phyloP scores from a whole-genome alignment of 2,888 invertebrate genomes.

The Eurytoma californica region DNA sequence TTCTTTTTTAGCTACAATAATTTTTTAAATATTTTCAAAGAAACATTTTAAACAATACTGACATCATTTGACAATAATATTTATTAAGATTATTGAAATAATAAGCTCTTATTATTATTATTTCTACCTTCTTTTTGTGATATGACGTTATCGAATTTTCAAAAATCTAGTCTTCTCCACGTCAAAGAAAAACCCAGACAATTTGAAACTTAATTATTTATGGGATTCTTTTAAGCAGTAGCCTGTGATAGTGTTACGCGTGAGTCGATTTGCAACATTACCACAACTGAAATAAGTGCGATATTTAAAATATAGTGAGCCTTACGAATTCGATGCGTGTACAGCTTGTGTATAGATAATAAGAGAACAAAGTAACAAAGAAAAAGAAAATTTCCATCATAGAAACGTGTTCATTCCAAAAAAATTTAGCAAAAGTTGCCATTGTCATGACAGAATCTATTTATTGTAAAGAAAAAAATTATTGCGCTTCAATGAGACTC shows the following conservation, averaged over 20 bases:
- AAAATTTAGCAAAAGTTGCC: constrained; percentile 1
- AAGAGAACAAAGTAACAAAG: neutral
- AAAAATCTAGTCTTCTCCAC: neutral
- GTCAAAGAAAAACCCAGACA: neutral
- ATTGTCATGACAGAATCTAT: constrained; percentile 28
- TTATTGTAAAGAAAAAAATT: constrained; percentile 38
- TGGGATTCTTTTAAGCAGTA: constrained; percentile 26
- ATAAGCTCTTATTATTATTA: too few species aligned
- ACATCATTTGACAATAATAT: too few species aligned
- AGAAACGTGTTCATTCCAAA: constrained; percentile 30
- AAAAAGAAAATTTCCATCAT: constrained; percentile 12
- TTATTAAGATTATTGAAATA: too few species aligned
- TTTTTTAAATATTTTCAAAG: too few species aligned
- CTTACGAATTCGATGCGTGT: constrained; percentile 29
- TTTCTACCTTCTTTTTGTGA: too few species aligned
- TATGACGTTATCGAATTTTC: too few species aligned
- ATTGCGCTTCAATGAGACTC: neutral
- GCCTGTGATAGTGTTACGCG: constrained; percentile 41
- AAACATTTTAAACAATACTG: too few species aligned
- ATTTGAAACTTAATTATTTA: constrained; percentile 7
- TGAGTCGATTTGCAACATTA: constrained; percentile 9
- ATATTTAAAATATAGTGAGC: constrained; percentile 14
- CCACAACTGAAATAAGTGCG: constrained; percentile 11
- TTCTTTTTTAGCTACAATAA: too few species aligned
- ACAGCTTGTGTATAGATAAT: constrained; percentile 38